A percentile compares a stretch with the other conserved stretches of the same genome.
Evolutionary conservation across 2,888 invertebrate genomes (phyloP).

Genomic region (Nebria salina): DNA sequence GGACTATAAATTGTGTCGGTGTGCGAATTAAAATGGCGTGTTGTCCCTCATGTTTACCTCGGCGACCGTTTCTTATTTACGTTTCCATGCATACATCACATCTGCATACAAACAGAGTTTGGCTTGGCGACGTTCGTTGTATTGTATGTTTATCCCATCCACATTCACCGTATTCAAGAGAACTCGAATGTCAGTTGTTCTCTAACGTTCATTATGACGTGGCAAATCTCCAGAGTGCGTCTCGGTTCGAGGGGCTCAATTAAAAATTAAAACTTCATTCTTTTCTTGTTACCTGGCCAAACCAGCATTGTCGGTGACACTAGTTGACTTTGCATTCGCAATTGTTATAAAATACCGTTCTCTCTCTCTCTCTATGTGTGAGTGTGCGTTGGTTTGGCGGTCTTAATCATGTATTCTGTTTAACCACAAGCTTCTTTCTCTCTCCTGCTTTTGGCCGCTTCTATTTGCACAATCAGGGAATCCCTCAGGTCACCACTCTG

Average conservation of each 20-base stretch:
- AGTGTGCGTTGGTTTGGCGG: constrained; percentile 22
- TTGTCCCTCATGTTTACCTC: constrained; percentile 24
- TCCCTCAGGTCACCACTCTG: constrained; percentile 18
- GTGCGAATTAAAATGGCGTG: constrained; percentile 2
- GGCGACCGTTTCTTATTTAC: constrained; percentile 20
- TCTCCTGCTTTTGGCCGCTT: constrained; percentile 21
- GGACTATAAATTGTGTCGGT: not conserved
- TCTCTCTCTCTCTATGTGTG: not conserved
- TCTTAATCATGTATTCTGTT: constrained; percentile 55
- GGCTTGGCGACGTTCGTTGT: constrained; percentile 7
- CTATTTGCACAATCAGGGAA: constrained; percentile 38
- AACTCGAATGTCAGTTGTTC: constrained; percentile 5
- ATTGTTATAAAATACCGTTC: constrained; percentile 48
- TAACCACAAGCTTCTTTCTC: constrained; percentile 48
- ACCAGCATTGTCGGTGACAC: constrained; percentile 48
- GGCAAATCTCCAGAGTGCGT: constrained; percentile 35
- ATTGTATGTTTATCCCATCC: not conserved
- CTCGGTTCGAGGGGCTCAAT: constrained; percentile 49
- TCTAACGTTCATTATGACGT: constrained; percentile 31
- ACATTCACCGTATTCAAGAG: not conserved
- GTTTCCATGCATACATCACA: constrained; percentile 37
- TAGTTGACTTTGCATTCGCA: constrained; percentile 54
- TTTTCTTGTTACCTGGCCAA: constrained; percentile 52
- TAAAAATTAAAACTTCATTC: constrained; percentile 58
- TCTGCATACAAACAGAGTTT: constrained; percentile 39